phyloP scores from a whole-genome alignment of 2,888 invertebrate genomes.

The Stenotaenia linearis region DNA sequence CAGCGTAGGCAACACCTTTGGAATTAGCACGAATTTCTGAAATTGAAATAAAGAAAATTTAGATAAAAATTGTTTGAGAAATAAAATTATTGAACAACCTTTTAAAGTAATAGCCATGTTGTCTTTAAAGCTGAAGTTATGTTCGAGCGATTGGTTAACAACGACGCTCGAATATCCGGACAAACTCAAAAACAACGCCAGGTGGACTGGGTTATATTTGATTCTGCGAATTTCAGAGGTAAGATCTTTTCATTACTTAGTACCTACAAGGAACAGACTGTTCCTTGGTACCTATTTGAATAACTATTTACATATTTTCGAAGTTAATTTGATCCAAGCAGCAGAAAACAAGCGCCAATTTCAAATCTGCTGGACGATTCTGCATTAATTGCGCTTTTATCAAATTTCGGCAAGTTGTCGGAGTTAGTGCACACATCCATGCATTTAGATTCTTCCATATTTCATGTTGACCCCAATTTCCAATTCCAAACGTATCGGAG shows the following conservation, averaged over 20 bases:
- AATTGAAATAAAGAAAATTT: no score
- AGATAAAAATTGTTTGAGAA: no score
- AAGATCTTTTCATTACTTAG: neutral
- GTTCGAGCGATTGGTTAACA: neutral
- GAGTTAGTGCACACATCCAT: neutral
- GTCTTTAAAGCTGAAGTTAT: neutral
- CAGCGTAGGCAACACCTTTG: neutral
- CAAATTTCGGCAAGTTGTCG: neutral
- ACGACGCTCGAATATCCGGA: neutral
- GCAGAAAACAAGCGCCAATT: neutral
- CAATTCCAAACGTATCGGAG: neutral
- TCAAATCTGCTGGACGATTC: neutral
- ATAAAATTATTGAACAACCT: no score
- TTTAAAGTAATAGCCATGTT: neutral
- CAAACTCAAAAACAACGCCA: neutral
- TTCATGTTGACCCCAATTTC: neutral
- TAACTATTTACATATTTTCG: neutral
- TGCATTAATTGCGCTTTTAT: neutral
- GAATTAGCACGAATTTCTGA: neutral
- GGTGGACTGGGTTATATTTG: neutral
- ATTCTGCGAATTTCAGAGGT: neutral
- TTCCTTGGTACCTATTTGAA: no score
- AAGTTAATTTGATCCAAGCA: neutral
- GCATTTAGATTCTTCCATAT: neutral
- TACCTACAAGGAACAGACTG: no score